Conservation (phyloP, 2,888 invertebrate species). For the Plebejus argus region DNA sequence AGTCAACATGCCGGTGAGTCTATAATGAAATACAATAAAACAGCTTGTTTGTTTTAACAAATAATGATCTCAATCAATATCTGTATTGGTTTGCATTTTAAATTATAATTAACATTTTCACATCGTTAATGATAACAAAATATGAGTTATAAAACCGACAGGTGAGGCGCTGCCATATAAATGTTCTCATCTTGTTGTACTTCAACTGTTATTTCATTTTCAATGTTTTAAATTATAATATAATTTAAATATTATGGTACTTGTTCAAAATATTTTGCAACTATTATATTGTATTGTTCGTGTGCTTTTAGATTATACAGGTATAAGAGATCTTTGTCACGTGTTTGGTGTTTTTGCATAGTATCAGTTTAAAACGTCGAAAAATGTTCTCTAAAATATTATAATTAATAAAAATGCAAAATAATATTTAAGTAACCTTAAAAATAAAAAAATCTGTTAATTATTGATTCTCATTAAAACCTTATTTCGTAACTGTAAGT, state of each 20-base stretch:
- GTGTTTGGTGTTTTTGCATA: too few relatives aligned
- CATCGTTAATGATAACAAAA: conserved; percentile 59
- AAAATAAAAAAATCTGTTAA: background rate
- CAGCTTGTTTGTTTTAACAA: conserved; percentile 9
- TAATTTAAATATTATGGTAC: background rate
- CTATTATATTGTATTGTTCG: background rate
- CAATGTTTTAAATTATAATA: background rate
- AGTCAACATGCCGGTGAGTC: background rate
- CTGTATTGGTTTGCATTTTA: conserved; percentile 61
- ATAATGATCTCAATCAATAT: conserved; percentile 15
- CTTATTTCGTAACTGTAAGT: conserved; percentile 11
- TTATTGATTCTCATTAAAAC: conserved; percentile 4
- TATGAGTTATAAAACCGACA: conserved; percentile 74
- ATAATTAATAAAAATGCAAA: too few relatives aligned
- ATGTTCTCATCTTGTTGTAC: conserved; percentile 34
- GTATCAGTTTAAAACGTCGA: too few relatives aligned
- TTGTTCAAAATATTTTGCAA: background rate
- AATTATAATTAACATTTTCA: conserved; percentile 77
- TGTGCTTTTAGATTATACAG: too few relatives aligned
- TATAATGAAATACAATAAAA: conserved; percentile 64
- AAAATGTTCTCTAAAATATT: too few relatives aligned
- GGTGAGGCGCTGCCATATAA: conserved; percentile 57
- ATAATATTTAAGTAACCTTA: too few relatives aligned
- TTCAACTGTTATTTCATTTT: background rate
- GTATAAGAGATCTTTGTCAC: too few relatives aligned